Evolutionary conservation across 2,797 vertebrate species (phyloP).

Genomic region (Florisuga fusca): DNA sequence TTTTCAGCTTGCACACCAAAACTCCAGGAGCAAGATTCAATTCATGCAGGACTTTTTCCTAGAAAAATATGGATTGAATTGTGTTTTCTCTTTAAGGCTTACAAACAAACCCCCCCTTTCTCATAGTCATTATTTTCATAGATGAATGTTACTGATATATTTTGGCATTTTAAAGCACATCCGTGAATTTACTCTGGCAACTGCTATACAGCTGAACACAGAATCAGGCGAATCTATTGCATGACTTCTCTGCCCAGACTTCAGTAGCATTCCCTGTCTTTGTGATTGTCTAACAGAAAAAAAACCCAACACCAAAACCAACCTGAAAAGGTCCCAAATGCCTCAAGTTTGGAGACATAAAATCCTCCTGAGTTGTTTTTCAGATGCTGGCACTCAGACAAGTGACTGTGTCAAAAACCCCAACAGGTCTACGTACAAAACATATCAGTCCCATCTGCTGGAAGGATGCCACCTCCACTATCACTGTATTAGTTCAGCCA

Average conservation of each 20-base stretch:
- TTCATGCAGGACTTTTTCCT: not conserved
- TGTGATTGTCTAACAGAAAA: not conserved
- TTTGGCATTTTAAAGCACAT: slow-evolving; percentile 34
- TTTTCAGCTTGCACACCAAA: not conserved
- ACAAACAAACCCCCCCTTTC: slow-evolving; percentile 35
- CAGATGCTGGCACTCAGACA: slow-evolving; percentile 41
- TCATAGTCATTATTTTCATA: slow-evolving; percentile 31
- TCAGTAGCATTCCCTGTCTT: slow-evolving; percentile 2
- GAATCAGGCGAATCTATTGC: not conserved
- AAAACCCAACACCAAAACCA: no score
- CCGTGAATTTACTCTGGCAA: slow-evolving; percentile 39
- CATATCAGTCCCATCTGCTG: slow-evolving; percentile 24
- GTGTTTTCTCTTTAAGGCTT: slow-evolving; percentile 23
- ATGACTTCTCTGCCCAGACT: not conserved
- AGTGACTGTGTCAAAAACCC: slow-evolving; percentile 35
- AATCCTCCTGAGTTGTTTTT: slow-evolving; percentile 33
- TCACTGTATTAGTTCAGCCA: slow-evolving; percentile 16
- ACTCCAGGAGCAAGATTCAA: not conserved
- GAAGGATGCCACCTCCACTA: slow-evolving; percentile 32
- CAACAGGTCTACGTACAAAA: slow-evolving; percentile 46
- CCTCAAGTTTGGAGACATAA: not conserved
- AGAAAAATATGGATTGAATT: slow-evolving; percentile 22
- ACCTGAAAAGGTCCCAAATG: not conserved
- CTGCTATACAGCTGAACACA: not conserved
- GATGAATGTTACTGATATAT: not conserved